Percentiles rank a stretch among this genome's conserved stretches.
phyloP scores from a whole-genome alignment of 2,113 vertebrate species.

The Macquaria australasica region DNA sequence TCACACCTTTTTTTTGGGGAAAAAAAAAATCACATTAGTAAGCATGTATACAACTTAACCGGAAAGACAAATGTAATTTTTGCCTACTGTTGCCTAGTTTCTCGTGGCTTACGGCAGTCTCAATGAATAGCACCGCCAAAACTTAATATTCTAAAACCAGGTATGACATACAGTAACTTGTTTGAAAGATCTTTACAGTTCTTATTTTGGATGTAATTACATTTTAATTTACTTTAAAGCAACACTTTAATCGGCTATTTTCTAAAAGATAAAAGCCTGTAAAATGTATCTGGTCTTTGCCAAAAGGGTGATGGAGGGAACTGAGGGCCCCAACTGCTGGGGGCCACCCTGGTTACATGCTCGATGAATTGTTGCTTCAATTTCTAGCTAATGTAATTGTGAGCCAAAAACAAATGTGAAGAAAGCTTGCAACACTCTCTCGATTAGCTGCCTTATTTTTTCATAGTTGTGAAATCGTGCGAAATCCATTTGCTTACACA shows the following conservation, averaged over 20 bases:
- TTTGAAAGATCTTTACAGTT: neutral
- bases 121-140: conserved; percentile 48
- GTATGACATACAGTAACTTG: neutral
- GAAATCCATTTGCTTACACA: conserved; percentile 60
- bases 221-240: neutral
- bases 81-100: conserved; percentile 30
- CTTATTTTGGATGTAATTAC: neutral
- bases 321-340: neutral
- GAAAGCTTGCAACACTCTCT: conserved; percentile 56
- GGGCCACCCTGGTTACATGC: conserved; percentile 23
- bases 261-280: neutral
- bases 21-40: conserved; percentile 1
- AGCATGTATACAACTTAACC: conserved; percentile 34
- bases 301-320: neutral
- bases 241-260: neutral
- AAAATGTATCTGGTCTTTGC: conserved; percentile 24
- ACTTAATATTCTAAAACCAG: conserved; percentile 6
- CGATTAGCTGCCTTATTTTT: conserved; percentile 77
- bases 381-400: conserved; percentile 61
- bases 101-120: conserved; percentile 1
- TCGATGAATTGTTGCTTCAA: conserved; percentile 56
- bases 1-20: neutral
- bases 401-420: conserved; percentile 56
- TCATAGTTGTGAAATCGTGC: conserved; percentile 60
- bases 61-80: neutral